Evolutionary conservation across 2,797 vertebrate genomes (phyloP), one percentile per base, ranked within the genome.

Genomic region (Pantherophis alleghaniensis): DNA sequence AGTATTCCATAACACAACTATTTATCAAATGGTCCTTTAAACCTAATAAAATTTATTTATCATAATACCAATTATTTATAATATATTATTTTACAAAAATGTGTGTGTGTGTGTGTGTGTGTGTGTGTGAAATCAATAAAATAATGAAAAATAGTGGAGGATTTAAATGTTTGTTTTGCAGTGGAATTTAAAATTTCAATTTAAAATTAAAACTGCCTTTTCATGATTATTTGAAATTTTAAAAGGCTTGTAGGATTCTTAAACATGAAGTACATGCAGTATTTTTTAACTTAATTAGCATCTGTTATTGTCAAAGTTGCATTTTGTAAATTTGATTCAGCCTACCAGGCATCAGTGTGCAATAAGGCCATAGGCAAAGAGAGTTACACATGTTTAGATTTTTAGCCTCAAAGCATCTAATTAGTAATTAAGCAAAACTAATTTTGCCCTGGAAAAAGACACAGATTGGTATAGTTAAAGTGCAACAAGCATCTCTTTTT

Each of bases 271-370:
- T 10, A 37, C 42, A 90, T n/a, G 51, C 55, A 37, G 2, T 57
- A 42, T 59, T 90, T 90, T 93, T 22, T 69, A 18, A 66, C 32
- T 90, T 69, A 61, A 66, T 32, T 87, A 90, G 66, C 59, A 87
- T 66, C 89, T 57, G 7, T 93, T 59, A 74, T 74, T 66, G 59
- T 83, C 89, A 93, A 59, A 86, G 24, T 24, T 11, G 14, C 57
- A 28, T 63, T 93, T 87, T 69, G 55, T 59, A 87, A 93, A 90
- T 63, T 90, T 57, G 53, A 5, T 32, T 93, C 32, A 51, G 53
- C 6, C 37, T 24, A 20, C 87, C 37, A 57, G 51, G 28, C 63
- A 66, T 69, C 60, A 37, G 26, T 90, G 32, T 90, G 32, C 42
- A 91, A 55, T 91, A 74, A 87, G 42, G 26, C 61, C 22, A 61